Conservation (phyloP, 23 tunicate genomes). For the Trididemnum miniatum region DNA sequence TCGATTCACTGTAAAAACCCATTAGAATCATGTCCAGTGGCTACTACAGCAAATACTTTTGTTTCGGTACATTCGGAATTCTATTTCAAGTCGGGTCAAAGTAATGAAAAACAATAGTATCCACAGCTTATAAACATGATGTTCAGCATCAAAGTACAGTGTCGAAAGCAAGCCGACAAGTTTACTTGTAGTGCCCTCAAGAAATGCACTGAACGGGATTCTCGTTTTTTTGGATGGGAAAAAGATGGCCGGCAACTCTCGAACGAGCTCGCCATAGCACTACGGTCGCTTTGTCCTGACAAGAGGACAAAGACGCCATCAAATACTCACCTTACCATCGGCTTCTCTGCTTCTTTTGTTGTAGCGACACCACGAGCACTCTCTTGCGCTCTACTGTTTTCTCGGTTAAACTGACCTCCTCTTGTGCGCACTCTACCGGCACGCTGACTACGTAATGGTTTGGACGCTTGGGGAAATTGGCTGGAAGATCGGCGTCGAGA, state of each 20-base stretch:
- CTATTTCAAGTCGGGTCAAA: too few relatives aligned
- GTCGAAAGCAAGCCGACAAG: background rate
- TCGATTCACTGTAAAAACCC: too few relatives aligned
- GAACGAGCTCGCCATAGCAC: too few relatives aligned
- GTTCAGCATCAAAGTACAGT: background rate
- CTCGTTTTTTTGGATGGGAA: background rate
- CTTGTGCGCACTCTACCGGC: slow-evolving; percentile 43
- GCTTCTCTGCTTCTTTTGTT: too few relatives aligned
- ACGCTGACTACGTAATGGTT: background rate
- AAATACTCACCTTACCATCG: too few relatives aligned
- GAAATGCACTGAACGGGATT: background rate
- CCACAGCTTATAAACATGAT: background rate
- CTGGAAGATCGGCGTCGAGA: slow-evolving; percentile 9
- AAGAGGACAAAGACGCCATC: too few relatives aligned
- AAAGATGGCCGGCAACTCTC: too few relatives aligned
- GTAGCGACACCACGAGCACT: too few relatives aligned
- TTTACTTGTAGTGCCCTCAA: too few relatives aligned
- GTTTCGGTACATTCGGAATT: too few relatives aligned
- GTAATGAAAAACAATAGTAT: background rate
- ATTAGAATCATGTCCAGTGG: too few relatives aligned
- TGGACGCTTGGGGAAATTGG: background rate
- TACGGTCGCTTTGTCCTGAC: background rate
- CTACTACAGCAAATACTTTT: too few relatives aligned
- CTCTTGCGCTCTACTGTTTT: background rate
- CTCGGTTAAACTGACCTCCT: slow-evolving; percentile 6